A percentile compares a stretch with the other conserved stretches of the same genome.
Conservation (phyloP, 1,140 invertebrate species). For the Papilio xuthus region DNA sequence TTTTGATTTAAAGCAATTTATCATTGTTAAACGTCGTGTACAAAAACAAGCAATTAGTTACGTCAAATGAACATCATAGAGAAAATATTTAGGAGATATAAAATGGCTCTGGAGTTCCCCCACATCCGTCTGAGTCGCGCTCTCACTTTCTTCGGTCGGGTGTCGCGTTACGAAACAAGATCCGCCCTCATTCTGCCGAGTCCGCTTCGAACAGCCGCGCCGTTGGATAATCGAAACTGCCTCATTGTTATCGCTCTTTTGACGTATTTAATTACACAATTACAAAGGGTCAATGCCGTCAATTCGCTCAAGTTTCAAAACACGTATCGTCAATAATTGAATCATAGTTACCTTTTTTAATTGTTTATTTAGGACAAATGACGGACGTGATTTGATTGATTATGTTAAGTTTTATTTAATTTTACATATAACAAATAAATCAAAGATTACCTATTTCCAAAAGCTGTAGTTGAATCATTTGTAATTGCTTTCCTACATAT, state of each 20-base stretch:
- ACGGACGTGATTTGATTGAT: neutral
- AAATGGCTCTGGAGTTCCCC: constrained; percentile 38
- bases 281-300: constrained; percentile 62
- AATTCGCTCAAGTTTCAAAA: constrained; percentile 36
- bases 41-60: constrained; percentile 9
- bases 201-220: constrained; percentile 43
- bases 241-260: constrained; percentile 52
- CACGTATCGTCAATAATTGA: neutral
- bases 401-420: neutral
- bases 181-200: constrained; percentile 62
- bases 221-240: constrained; percentile 51
- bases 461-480: no score
- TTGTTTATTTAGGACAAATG: constrained; percentile 17
- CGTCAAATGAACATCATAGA: constrained; percentile 3
- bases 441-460: no score
- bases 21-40: neutral
- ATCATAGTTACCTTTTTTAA: neutral
- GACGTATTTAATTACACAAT: constrained; percentile 56
- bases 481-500: no score
- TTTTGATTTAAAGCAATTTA: constrained; percentile 7
- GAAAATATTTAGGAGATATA: constrained; percentile 24
- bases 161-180: constrained; percentile 66
- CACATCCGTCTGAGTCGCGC: constrained; percentile 42
- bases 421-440: no score
- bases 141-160: constrained; percentile 62